A percentile compares a stretch with the other conserved stretches of the same genome.
Evolutionary conservation across 2,888 invertebrate genomes (phyloP).

Genomic region (Vesta saturnalis): DNA sequence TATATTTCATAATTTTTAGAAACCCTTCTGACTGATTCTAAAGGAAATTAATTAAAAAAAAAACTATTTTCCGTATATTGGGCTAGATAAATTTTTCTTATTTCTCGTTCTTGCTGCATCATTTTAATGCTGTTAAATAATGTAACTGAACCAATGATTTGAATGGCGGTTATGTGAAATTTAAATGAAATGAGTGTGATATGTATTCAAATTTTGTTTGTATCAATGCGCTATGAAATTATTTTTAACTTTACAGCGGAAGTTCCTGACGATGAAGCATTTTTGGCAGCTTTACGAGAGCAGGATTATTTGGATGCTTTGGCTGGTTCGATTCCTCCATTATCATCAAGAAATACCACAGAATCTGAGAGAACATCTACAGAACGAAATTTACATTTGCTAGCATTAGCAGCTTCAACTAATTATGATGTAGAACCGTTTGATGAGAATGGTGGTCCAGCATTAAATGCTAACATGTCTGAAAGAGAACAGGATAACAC

Average conservation of each 20-base stretch:
- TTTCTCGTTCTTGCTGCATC: no score
- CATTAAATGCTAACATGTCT: background rate
- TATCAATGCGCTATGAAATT: background rate
- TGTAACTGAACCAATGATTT: no score
- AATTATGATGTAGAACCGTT: conserved; percentile 2
- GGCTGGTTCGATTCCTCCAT: background rate
- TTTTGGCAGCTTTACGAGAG: background rate
- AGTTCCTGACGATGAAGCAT: background rate
- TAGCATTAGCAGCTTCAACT: conserved; percentile 9
- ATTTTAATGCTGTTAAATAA: no score
- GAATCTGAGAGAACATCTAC: background rate
- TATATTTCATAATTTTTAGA: no score
- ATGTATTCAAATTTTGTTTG: background rate
- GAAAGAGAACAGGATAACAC: background rate
- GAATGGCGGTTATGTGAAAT: no score
- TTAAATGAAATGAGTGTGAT: no score
- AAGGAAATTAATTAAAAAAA: no score
- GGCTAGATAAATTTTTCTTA: no score
- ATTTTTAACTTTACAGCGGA: background rate
- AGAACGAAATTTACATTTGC: background rate
- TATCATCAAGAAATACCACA: background rate
- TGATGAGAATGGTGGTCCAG: background rate
- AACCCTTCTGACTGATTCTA: no score
- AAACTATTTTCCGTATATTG: no score
- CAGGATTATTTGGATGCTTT: background rate